Conservation (phyloP, 53 echinoderm and acorn worm species). For the Apostichopus leukothele region DNA sequence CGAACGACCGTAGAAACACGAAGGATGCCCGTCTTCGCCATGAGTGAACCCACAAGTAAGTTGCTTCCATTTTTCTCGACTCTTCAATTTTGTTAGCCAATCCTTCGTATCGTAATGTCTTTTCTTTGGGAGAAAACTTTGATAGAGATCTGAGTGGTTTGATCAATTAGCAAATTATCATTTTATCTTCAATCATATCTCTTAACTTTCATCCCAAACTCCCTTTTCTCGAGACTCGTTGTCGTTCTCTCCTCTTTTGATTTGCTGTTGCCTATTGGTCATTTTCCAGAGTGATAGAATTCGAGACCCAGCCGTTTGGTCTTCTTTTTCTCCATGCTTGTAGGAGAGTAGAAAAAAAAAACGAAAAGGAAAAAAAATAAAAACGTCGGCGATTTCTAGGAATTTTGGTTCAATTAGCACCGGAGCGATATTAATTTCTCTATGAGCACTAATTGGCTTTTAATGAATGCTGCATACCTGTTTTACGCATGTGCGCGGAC, state of each 20-base stretch:
- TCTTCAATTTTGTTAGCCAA: slow-evolving; percentile 43
- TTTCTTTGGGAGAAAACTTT: not conserved
- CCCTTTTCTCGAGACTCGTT: not conserved
- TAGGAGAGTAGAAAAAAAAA: not conserved
- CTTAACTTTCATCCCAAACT: not conserved
- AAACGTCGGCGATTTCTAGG: slow-evolving; percentile 17
- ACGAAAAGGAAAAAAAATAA: too few relatives aligned
- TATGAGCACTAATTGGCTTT: slow-evolving; percentile 43
- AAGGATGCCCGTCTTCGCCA: slow-evolving; percentile 40
- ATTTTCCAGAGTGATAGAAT: slow-evolving; percentile 32
- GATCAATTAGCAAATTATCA: slow-evolving; percentile 31
- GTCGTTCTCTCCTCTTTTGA: not conserved
- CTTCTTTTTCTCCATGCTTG: not conserved
- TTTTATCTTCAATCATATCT: slow-evolving; percentile 6
- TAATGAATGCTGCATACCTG: slow-evolving; percentile 33
- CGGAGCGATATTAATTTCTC: slow-evolving; percentile 40
- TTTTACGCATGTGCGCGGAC: slow-evolving; percentile 44
- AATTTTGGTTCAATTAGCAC: slow-evolving; percentile 42
- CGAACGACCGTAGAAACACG: slow-evolving; percentile 52
- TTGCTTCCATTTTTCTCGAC: slow-evolving; percentile 43
- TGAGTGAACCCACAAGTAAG: slow-evolving; percentile 41
- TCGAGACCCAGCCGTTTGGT: slow-evolving; percentile 42
- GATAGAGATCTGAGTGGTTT: slow-evolving; percentile 19
- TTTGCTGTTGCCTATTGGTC: not conserved
- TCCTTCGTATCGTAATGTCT: slow-evolving; percentile 3